Percentiles rank a stretch among this genome's conserved stretches.
phyloP scores from a whole-genome alignment of 1,140 invertebrate genomes.

The Platyura marginata region DNA sequence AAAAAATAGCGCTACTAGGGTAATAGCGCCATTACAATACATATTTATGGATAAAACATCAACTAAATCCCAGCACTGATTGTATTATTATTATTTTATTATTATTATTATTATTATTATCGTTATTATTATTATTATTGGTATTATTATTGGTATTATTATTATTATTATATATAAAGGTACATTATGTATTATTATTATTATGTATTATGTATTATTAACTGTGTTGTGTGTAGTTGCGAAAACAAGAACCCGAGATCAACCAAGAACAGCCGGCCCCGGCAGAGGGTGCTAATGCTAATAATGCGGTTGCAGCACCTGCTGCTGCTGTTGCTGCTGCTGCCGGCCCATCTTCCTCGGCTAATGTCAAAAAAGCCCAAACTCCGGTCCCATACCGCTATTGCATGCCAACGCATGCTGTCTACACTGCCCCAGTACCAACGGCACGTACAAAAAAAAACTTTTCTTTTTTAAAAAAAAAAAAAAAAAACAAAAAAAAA shows the following conservation, averaged over 20 bases:
- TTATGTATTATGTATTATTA: not conserved
- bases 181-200: too few relatives aligned
- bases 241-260: constrained; percentile 9
- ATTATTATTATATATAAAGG: too few relatives aligned
- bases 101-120: too few relatives aligned
- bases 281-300: constrained; percentile 8
- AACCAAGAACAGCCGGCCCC: constrained; percentile 14
- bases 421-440: constrained; percentile 32
- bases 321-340: constrained; percentile 5
- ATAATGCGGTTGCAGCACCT: constrained; percentile 5
- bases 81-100: too few relatives aligned
- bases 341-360: constrained; percentile 9
- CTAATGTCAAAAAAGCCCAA: constrained; percentile 21
- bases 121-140: too few relatives aligned
- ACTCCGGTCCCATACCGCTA: constrained; percentile 26
- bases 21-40: too few relatives aligned
- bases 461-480: not conserved
- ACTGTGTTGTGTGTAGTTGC: constrained; percentile 16
- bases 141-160: too few relatives aligned
- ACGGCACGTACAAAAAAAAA: constrained; percentile 27
- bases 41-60: too few relatives aligned
- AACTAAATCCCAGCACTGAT: too few relatives aligned
- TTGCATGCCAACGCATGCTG: constrained; percentile 35
- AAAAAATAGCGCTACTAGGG: too few relatives aligned
- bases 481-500: not conserved